A percentile compares a stretch with the other conserved stretches of the same genome.
Evolutionary conservation across 2,113 vertebrate genomes (phyloP).

Genomic region (Poicephalus gulielmi): DNA sequence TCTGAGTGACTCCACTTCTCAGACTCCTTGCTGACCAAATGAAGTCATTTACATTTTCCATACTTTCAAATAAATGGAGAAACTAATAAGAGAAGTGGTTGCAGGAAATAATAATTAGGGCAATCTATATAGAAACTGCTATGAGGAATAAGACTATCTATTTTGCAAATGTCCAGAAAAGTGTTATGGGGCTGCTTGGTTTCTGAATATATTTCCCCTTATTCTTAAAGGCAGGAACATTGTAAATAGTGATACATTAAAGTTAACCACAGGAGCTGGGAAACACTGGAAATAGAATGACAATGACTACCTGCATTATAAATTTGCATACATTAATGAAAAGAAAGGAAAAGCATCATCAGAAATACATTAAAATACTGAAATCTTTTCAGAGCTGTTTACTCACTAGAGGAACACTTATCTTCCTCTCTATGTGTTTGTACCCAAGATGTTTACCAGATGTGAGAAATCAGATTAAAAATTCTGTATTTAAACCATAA

Average conservation of each 20-base stretch:
- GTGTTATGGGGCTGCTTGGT: background rate
- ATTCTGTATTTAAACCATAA: background rate
- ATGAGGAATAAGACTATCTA: background rate
- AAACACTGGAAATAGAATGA: background rate
- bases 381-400: background rate
- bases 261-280: background rate
- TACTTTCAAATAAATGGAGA: background rate
- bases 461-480: background rate
- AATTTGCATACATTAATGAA: background rate
- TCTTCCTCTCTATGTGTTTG: background rate
- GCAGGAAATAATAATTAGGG: background rate
- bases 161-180: background rate
- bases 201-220: background rate
- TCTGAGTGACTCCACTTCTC: background rate
- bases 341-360: background rate
- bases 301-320: background rate
- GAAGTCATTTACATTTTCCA: background rate
- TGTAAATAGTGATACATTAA: background rate
- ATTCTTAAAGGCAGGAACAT: background rate
- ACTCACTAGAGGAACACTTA: background rate
- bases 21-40: background rate
- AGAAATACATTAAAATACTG: background rate
- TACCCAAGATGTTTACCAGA: background rate
- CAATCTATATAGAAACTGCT: background rate
- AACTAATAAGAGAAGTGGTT: background rate